phyloP scores from a whole-genome alignment of 2,113 vertebrate species.

The Columba janthina region DNA sequence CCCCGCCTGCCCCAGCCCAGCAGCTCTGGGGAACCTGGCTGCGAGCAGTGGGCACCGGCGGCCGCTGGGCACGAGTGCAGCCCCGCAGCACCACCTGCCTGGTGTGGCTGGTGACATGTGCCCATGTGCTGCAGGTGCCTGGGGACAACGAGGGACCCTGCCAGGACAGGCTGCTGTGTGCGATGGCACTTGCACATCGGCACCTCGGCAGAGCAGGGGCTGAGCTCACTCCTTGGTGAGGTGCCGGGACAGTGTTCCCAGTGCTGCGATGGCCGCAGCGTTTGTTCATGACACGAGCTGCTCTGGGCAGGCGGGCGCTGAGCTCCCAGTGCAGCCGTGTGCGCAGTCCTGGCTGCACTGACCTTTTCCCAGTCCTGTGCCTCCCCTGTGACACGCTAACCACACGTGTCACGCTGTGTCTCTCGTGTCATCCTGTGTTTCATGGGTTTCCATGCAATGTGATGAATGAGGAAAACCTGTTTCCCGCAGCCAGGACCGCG shows the following conservation, averaged over 20 bases:
- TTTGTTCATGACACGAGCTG: not conserved
- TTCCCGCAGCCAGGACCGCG: not conserved
- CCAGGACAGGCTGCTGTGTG: not conserved
- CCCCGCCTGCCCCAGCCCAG: not conserved
- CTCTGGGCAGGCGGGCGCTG: not conserved
- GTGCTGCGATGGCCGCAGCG: accelerated
- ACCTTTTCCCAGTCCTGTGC: constrained; percentile 17
- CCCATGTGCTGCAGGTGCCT: not conserved
- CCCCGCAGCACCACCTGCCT: accelerated
- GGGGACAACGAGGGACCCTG: not conserved
- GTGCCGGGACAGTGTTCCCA: not conserved
- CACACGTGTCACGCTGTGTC: not conserved
- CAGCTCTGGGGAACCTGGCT: not conserved
- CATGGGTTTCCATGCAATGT: not conserved
- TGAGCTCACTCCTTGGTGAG: accelerated
- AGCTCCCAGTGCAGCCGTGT: not conserved
- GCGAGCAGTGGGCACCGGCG: accelerated
- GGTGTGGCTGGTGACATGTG: not conserved
- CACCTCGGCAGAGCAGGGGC: not conserved
- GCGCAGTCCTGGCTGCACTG: not conserved
- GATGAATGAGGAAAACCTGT: not conserved
- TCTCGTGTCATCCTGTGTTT: not conserved
- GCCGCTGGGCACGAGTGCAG: accelerated
- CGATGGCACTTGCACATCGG: not conserved
- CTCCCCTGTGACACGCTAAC: not conserved